These are phyloP conservation scores for Coenonympha glycerion DNA, from an alignment of 2,888 invertebrate species.

Conservation along the genomic window DNA sequence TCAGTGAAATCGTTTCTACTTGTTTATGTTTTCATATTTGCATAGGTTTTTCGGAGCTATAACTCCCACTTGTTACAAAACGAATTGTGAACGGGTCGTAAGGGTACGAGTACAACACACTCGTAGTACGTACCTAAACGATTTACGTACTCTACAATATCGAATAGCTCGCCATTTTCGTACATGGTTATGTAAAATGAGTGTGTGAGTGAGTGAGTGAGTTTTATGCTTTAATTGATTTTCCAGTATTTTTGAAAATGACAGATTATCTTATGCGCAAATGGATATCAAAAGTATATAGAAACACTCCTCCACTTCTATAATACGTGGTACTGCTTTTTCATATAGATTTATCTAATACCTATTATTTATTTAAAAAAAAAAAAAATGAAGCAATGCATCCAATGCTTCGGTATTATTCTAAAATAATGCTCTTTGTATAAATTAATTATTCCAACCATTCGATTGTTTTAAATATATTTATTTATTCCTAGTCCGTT, in stretches of 20 bases:
- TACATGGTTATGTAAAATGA: background rate
- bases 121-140: too few relatives aligned
- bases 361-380: background rate
- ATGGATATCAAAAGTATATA: too few relatives aligned
- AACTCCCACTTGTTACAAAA: conserved; percentile 6
- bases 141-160: too few relatives aligned
- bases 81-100: background rate
- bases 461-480: background rate
- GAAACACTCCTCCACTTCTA: too few relatives aligned
- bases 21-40: conserved; percentile 19
- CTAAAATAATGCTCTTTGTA: background rate
- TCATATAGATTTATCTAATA: too few relatives aligned
- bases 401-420: background rate
- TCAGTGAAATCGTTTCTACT: background rate
- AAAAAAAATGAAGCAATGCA: background rate
- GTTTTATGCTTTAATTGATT: too few relatives aligned
- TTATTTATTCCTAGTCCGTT: background rate
- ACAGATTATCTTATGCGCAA: too few relatives aligned
- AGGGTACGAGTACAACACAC: background rate
- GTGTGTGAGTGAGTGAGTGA: too few relatives aligned
- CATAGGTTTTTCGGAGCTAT: conserved; percentile 13
- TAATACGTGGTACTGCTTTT: too few relatives aligned
- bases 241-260: too few relatives aligned
- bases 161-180: background rate
- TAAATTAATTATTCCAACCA: background rate